Evolutionary conservation across 92 coral and sea anemone genomes (phyloP), one percentile per base, ranked within the genome.

Genomic region (Porites lobata): DNA sequence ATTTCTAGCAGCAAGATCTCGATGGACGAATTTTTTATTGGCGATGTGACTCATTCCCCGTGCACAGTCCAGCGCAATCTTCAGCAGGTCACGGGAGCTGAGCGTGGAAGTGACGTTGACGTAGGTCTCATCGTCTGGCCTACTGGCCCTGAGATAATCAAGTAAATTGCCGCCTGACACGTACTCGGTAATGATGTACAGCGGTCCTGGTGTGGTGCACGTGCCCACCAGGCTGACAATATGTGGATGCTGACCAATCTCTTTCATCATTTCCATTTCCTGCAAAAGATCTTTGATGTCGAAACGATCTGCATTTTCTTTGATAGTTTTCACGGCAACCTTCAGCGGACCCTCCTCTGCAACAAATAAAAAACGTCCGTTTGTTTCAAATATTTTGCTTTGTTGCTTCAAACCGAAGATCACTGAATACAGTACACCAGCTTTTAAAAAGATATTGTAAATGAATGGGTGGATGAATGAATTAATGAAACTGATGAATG

Each of bases 181-280:
- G 68, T 89, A 93, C 79, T 95, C 98, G 79, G 96, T 95, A 19
- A 95, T 89, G 19, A 95, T 91, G 92, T 93, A 95, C 87, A 95
- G 93, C 91, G 98, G 98, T 88, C 91, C 94, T 61, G 86, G 93
- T 10, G 89, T 79, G 74, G 98, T 91, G 78, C 96, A 95, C 75
- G 96, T 90, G 88, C 98, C 98, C 64, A 95, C 22, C 50, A 95
- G 89, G 75, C 94, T 95, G 65, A 95, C 96, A 18, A 95, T 92
- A 84, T 95, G 92, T 3, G 98, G 96, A 74, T 95, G 98, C 58
- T 91, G 91, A 14, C 98, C 96, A 79, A 95, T 92, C 88, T 95
- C 98, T 64, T 95, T 95, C 98, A 95, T 95, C 98, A 95, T 95
- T 29, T 79, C 88, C 90, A 95, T 90, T 22, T 95, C 98, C 47